Base-by-base conservation (phyloP, 2,888 invertebrate species). In the Atethmia centrago region DNA sequence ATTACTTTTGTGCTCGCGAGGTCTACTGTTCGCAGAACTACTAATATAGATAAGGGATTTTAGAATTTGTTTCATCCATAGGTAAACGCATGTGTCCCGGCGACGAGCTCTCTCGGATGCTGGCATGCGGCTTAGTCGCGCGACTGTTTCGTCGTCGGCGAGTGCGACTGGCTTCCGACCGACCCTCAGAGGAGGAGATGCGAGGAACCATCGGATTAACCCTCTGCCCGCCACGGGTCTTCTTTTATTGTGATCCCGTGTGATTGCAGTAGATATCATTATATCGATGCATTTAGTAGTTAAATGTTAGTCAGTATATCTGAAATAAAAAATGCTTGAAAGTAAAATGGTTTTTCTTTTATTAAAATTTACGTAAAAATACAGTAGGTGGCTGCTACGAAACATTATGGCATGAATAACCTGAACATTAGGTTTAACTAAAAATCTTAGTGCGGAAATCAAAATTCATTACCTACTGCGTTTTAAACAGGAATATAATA, bases 41-140 rank as follows among this genome's bases (percentile, higher is more conserved):
- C n/a, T n/a, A 40, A 9, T 8, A 40, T 9, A 40, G 40, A 40
- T 21, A 49, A 10, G 49, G 10, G 10, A 55, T 16, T 16, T 58
- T 19, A 5, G 2, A 36, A 36, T 49, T 0, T 10, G 21, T 66
- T 69, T 51, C 3, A 62, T 71, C 85, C 94, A 21, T 87, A 98
- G 98, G 98, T 31, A 98, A 98, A 91, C 97, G 98, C 49, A 97
- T 98, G 97, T 99, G 99, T 90, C 97, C 98, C 0, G 99, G 99
- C 0, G 98, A 98, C 79, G 98, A 98, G 88, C 92, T 98, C 59
- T 98, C 98, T 0, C 97, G 97, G 80, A 98, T 98, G 97, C 90
- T 98, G 2, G 97, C 97, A 64, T 95, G 97, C 12, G 97, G 97
- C 0, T 81, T 95, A 84, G 92, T 98, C 70, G 98, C 97, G 0